Conservation (phyloP, 2,797 vertebrate species). For the Poeciliopsis infans region DNA sequence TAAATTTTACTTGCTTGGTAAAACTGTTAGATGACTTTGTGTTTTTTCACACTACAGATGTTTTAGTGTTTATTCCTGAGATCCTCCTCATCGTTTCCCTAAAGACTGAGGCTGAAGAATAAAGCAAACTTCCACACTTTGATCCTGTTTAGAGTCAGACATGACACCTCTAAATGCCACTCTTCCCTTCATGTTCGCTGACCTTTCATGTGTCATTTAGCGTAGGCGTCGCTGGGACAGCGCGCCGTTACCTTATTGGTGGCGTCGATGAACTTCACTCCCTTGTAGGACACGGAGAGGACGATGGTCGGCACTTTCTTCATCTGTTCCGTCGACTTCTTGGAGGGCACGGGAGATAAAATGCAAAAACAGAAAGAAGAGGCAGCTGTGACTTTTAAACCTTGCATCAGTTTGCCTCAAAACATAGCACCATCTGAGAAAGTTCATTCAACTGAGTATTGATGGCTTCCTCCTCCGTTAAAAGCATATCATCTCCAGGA, state of each 20-base stretch:
- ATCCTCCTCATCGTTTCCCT: background rate
- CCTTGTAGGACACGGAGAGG: constrained; percentile 98
- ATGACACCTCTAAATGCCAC: constrained; percentile 31
- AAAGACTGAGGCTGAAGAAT: background rate
- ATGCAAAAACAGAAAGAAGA: constrained; percentile 10
- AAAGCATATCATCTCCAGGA: constrained; percentile 26
- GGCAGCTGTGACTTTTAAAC: constrained; percentile 38
- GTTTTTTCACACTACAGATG: background rate
- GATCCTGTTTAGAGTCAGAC: background rate
- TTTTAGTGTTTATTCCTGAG: background rate
- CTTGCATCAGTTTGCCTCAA: background rate
- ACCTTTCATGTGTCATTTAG: constrained; percentile 53
- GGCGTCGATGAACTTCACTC: constrained; percentile 99
- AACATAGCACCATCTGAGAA: background rate
- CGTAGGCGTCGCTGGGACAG: background rate
- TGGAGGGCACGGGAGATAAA: constrained; percentile 50
- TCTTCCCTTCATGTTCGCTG: constrained; percentile 21
- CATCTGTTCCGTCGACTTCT: constrained; percentile 99
- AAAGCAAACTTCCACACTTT: constrained; percentile 15
- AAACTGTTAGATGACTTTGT: background rate
- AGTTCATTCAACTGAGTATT: background rate
- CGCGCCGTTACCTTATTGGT: constrained; percentile 91
- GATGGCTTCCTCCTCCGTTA: constrained; percentile 12
- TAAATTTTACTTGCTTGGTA: no score
- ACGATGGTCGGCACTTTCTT: constrained; percentile 99